Evolutionary conservation across 2,888 invertebrate genomes (phyloP).

Genomic region (Nycteola revayana): DNA sequence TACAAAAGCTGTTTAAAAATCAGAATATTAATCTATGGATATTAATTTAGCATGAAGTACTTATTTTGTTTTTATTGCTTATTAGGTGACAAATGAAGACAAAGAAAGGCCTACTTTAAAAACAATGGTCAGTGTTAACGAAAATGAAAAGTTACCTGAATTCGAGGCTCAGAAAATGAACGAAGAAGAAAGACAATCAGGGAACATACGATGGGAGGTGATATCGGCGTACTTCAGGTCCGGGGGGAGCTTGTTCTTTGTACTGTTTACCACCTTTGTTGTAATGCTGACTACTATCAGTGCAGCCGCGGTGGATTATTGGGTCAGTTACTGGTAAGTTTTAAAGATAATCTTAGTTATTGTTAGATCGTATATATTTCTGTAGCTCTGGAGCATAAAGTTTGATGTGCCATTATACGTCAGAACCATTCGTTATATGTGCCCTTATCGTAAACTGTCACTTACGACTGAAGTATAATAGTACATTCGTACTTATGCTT

Average conservation of each 20-base stretch:
- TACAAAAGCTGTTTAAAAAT: too few relatives aligned
- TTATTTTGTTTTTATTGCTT: too few relatives aligned
- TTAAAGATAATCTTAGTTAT: slow-evolving; percentile 2
- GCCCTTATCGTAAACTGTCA: too few relatives aligned
- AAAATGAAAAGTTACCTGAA: slow-evolving; percentile 50
- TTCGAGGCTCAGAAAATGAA: slow-evolving; percentile 64
- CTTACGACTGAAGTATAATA: too few relatives aligned
- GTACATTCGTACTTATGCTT: too few relatives aligned
- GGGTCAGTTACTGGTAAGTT: slow-evolving; percentile 85
- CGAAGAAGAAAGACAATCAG: slow-evolving; percentile 65
- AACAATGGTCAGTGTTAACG: slow-evolving; percentile 37
- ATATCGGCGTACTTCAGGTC: slow-evolving; percentile 60
- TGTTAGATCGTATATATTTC: too few relatives aligned
- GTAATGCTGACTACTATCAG: slow-evolving; percentile 78
- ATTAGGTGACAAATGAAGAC: slow-evolving; percentile 44
- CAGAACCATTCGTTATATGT: too few relatives aligned
- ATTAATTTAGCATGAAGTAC: too few relatives aligned
- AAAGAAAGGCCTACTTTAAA: slow-evolving; percentile 40
- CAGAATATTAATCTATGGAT: too few relatives aligned
- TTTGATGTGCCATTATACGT: too few relatives aligned
- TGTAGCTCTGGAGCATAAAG: too few relatives aligned
- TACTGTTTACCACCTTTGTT: slow-evolving; percentile 48
- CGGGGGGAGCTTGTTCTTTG: slow-evolving; percentile 56
- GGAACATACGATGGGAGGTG: slow-evolving; percentile 65
- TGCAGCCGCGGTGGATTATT: slow-evolving; percentile 86